Evolutionary conservation across 2,113 vertebrate genomes (phyloP).

Genomic region (Microcebus murinus): DNA sequence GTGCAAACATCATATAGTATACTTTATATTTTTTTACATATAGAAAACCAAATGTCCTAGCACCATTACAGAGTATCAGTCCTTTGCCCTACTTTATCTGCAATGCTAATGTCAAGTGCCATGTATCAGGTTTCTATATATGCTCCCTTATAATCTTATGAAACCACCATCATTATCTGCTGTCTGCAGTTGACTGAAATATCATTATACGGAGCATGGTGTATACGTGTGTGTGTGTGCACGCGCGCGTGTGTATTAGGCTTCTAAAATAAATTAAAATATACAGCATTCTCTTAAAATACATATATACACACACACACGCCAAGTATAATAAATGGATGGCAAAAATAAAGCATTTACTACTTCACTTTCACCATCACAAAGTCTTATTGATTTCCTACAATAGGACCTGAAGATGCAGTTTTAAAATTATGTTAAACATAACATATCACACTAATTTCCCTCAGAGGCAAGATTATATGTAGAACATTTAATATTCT

Average conservation of each 20-base stretch:
- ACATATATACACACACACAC: too few species aligned
- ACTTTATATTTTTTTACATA: not conserved
- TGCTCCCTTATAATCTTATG: not conserved
- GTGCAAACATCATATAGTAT: not conserved
- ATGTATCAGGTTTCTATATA: not conserved
- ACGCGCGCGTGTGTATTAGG: not conserved
- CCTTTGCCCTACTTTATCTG: not conserved
- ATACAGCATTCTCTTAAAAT: not conserved
- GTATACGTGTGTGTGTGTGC: not conserved
- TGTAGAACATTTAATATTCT: not conserved
- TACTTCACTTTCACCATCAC: not conserved
- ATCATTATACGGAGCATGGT: not conserved
- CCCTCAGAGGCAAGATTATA: conserved; percentile 1
- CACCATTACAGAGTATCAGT: not conserved
- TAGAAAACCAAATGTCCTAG: not conserved
- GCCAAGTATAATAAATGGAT: not conserved
- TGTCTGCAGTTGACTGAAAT: not conserved
- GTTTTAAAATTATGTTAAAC: conserved; percentile 36
- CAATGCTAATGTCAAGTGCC: not conserved
- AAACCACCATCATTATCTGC: not conserved
- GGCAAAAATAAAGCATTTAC: not conserved
- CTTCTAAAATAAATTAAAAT: not conserved
- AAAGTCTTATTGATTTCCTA: conserved; percentile 15
- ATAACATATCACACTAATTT: conserved; percentile 26
- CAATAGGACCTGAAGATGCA: conserved; percentile 9